Conservation (phyloP, 2,888 invertebrate genomes). For the Clunio marinus region DNA sequence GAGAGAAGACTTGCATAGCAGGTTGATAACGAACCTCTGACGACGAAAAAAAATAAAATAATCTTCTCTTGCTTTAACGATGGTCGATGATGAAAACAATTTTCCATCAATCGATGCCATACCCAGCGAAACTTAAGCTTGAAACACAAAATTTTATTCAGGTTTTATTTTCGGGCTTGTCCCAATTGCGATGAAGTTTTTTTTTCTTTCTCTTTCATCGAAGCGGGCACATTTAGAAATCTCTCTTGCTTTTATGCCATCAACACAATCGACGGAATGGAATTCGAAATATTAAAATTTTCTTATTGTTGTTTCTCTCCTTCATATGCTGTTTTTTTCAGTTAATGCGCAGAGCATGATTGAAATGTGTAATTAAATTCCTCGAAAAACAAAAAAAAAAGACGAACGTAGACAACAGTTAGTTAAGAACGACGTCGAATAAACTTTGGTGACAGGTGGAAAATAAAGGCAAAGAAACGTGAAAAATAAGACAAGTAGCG, state of each 20-base stretch:
- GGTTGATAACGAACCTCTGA: conserved; percentile 35
- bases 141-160: neutral
- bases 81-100: neutral
- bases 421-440: no score
- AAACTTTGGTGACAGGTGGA: no score
- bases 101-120: neutral
- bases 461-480: neutral
- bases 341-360: conserved; percentile 18
- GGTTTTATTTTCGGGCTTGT: neutral
- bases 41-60: neutral
- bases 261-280: neutral
- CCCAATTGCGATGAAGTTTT: neutral
- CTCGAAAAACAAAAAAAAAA: neutral
- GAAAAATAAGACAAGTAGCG: neutral
- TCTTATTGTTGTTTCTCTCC: neutral
- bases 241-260: no score
- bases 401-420: neutral
- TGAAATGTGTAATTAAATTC: conserved; percentile 28
- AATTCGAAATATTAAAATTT: neutral
- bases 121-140: neutral
- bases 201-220: no score
- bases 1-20: conserved; percentile 29
- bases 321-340: no score
- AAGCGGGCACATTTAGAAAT: conserved; percentile 10
- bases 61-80: neutral